Conservation (phyloP, 1,140 invertebrate species). For the Hylaeus anthracinus region DNA sequence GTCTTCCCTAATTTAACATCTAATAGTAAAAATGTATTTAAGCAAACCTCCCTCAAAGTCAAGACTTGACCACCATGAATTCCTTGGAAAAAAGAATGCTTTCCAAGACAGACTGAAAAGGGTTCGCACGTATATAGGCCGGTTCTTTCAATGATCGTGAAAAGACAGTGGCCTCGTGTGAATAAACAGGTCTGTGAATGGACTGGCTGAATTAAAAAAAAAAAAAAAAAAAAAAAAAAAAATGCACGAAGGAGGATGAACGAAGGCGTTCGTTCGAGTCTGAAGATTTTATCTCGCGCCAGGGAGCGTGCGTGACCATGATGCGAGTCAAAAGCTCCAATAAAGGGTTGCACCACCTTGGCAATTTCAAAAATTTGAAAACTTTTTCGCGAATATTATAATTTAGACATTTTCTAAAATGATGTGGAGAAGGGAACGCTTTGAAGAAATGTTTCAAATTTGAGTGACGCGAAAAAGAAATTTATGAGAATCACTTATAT, state of each 20-base stretch:
- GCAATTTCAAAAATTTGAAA: no score
- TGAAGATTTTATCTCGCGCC: conserved; percentile 48
- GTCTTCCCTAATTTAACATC: neutral
- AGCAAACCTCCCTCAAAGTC: neutral
- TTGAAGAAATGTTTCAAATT: no score
- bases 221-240: conserved; percentile 1
- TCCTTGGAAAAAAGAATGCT: neutral
- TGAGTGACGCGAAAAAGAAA: no score
- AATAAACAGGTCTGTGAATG: conserved; percentile 38
- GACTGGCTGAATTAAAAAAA: conserved; percentile 15
- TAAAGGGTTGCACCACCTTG: neutral
- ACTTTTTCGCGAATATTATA: no score
- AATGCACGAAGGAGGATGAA: conserved; percentile 18
- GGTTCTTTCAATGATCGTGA: conserved; percentile 11
- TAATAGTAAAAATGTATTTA: neutral
- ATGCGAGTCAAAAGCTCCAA: conserved; percentile 30
- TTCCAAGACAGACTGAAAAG: neutral
- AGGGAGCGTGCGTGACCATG: conserved; percentile 50
- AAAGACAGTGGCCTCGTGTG: conserved; percentile 18
- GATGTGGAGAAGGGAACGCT: no score
- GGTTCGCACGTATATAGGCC: neutral
- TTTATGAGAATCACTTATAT: no score
- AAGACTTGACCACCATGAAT: neutral
- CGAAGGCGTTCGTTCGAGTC: conserved; percentile 32
- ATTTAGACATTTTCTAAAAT: no score